These are phyloP conservation scores for Berghia stephanieae DNA, from an alignment of 1,140 invertebrate species.

Conservation along the genomic window DNA sequence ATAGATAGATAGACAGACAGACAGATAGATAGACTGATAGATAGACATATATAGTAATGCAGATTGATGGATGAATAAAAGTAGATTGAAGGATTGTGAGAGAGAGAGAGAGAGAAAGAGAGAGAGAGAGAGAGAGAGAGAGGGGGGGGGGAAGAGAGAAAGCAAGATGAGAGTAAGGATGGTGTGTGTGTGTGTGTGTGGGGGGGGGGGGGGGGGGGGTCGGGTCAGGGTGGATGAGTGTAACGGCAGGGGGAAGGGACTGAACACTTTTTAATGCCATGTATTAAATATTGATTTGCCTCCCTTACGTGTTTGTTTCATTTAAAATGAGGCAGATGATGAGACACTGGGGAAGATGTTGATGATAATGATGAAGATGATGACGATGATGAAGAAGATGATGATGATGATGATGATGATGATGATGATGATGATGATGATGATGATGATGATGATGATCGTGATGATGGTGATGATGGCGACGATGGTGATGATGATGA, in stretches of 20 bases:
- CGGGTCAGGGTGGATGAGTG: no score
- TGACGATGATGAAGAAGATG: no score
- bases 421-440: neutral
- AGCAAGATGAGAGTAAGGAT: neutral
- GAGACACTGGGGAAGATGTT: no score
- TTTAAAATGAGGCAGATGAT: no score
- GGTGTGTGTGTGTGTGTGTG: neutral
- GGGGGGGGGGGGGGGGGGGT: neutral
- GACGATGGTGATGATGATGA: neutral
- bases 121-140: slow-evolving; percentile 12
- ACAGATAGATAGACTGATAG: neutral
- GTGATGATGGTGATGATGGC: neutral
- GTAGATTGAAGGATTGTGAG: slow-evolving; percentile 14
- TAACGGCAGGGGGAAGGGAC: no score
- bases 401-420: slow-evolving; percentile 2
- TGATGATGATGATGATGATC: neutral
- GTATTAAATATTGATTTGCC: no score
- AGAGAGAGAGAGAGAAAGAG: slow-evolving; percentile 22
- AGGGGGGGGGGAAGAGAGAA: neutral
- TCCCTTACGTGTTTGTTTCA: no score
- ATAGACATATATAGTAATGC: neutral
- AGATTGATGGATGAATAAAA: neutral
- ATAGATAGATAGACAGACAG: slow-evolving; percentile 7
- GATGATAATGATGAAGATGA: no score
- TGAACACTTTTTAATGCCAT: no score